A percentile compares a stretch with the other conserved stretches of the same genome.
Conservation (phyloP, 92 coral and sea anemone genomes). For the Virgularia gustaviana region DNA sequence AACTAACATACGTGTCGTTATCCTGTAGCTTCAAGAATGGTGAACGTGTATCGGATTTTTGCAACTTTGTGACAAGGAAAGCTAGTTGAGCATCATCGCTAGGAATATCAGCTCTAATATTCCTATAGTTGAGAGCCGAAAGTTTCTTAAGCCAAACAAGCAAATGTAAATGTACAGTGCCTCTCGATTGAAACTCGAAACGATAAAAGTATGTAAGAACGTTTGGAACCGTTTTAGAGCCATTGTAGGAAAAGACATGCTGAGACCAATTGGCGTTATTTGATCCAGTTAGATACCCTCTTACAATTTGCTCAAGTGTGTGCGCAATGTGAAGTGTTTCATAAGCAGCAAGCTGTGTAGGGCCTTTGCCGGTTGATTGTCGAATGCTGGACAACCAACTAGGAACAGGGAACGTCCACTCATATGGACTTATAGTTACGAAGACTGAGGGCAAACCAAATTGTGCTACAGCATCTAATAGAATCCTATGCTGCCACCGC, state of each 20-base stretch:
- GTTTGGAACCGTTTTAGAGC: background rate
- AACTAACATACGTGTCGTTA: background rate
- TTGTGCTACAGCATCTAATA: background rate
- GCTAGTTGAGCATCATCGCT: slow-evolving; percentile 6
- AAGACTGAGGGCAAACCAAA: background rate
- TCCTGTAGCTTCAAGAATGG: background rate
- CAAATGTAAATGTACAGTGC: slow-evolving; percentile 44
- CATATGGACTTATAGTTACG: slow-evolving; percentile 13
- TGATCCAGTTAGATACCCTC: slow-evolving; percentile 38
- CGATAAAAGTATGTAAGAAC: slow-evolving; percentile 39
- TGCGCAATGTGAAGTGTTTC: slow-evolving; percentile 34
- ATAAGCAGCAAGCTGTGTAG: background rate
- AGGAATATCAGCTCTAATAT: slow-evolving; percentile 17
- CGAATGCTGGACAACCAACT: background rate
- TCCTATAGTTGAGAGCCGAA: too few species aligned
- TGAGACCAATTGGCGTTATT: slow-evolving; percentile 21
- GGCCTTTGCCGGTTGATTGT: too few species aligned
- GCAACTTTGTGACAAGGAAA: slow-evolving; percentile 14
- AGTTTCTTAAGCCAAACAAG: slow-evolving; percentile 31
- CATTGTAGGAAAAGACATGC: slow-evolving; percentile 5
- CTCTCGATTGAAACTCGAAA: slow-evolving; percentile 49
- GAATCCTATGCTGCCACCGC: too few species aligned
- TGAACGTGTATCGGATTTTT: background rate
- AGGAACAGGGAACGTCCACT: slow-evolving; percentile 30
- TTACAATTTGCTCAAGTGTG: slow-evolving; percentile 12